These are phyloP conservation scores for Sarcophaga variegata DNA, from an alignment of 2,888 invertebrate species.

Conservation along the genomic window DNA sequence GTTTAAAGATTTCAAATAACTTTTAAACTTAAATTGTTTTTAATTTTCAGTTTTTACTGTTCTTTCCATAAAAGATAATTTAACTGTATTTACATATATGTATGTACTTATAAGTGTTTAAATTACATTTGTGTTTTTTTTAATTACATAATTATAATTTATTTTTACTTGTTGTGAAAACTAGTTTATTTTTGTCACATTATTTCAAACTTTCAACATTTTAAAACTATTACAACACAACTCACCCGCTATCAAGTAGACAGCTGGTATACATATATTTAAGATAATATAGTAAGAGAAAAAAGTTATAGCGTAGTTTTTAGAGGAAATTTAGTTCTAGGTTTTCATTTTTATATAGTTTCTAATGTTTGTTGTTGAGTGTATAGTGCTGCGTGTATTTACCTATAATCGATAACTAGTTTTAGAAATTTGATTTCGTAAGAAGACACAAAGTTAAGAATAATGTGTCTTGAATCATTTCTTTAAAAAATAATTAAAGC, in stretches of 20 bases:
- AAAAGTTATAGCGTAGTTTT: slow-evolving; percentile 62
- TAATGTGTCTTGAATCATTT: too few species aligned
- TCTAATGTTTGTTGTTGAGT: slow-evolving; percentile 34
- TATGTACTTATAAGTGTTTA: slow-evolving; percentile 4
- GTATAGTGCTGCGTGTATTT: slow-evolving; percentile 13
- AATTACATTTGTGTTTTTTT: slow-evolving; percentile 15
- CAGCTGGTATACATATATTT: slow-evolving; percentile 78
- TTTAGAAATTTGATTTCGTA: background rate
- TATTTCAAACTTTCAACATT: slow-evolving; percentile 43
- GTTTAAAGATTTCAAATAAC: too few species aligned
- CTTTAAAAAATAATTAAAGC: too few species aligned
- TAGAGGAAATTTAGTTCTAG: slow-evolving; percentile 44
- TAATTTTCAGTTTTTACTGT: slow-evolving; percentile 42
- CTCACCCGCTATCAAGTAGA: slow-evolving; percentile 83
- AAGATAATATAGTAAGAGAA: slow-evolving; percentile 52
- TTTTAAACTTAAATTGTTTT: background rate
- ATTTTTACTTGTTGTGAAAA: slow-evolving; percentile 9
- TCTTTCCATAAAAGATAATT: slow-evolving; percentile 8
- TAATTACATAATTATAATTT: background rate
- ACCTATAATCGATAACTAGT: background rate
- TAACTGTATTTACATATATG: slow-evolving; percentile 23
- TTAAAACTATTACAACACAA: slow-evolving; percentile 69
- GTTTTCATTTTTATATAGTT: slow-evolving; percentile 19
- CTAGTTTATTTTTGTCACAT: slow-evolving; percentile 4
- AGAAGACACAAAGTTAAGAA: too few species aligned